Percentiles rank a stretch among this genome's conserved stretches.
Evolutionary conservation across 2,888 invertebrate genomes (phyloP).

Genomic region (Agrochola litura): DNA sequence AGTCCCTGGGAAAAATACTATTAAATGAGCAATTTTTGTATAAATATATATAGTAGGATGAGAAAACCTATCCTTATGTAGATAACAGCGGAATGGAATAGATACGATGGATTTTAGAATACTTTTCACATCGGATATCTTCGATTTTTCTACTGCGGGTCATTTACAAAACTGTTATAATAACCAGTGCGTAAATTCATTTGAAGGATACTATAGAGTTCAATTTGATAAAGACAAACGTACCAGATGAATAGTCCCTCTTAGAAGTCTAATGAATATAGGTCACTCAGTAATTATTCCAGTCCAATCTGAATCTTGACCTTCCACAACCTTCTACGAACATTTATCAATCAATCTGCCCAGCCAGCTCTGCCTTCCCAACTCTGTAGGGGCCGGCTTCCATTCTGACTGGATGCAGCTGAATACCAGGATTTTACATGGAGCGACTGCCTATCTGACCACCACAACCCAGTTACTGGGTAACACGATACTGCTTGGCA

Average conservation of each 20-base stretch:
- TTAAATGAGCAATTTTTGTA: too few species aligned
- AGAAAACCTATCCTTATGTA: background rate
- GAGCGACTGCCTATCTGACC: too few species aligned
- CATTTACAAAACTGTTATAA: background rate
- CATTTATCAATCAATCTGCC: background rate
- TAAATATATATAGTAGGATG: too few species aligned
- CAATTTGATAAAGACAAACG: background rate
- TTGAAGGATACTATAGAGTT: slow-evolving; percentile 9
- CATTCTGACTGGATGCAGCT: too few species aligned
- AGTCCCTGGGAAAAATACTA: too few species aligned
- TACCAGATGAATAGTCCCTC: background rate
- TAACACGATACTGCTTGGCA: too few species aligned
- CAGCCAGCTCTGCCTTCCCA: too few species aligned
- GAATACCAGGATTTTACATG: too few species aligned
- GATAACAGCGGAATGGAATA: background rate
- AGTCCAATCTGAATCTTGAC: slow-evolving; percentile 16
- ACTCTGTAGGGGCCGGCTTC: too few species aligned
- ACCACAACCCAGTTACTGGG: too few species aligned
- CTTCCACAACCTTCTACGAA: slow-evolving; percentile 7
- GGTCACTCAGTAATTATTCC: slow-evolving; percentile 17
- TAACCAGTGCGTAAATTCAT: background rate
- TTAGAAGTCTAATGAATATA: slow-evolving; percentile 21
- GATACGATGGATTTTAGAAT: background rate
- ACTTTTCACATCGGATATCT: background rate
- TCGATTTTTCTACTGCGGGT: background rate